Evolutionary conservation across 2,113 vertebrate genomes (phyloP).

Genomic region (Tauraco erythrolophus): DNA sequence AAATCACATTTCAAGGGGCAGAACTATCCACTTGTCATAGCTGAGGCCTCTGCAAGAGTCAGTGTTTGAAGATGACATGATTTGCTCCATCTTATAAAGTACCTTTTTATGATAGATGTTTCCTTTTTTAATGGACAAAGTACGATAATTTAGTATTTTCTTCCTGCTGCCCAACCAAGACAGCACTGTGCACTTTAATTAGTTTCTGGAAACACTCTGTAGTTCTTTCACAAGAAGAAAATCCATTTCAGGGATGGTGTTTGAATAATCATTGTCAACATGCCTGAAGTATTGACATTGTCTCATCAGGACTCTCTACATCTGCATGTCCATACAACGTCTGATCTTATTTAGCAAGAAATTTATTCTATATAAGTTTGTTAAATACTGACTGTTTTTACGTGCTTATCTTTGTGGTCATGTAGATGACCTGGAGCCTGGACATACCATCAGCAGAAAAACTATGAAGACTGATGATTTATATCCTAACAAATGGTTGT

Average conservation of each 20-base stretch:
- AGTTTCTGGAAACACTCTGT: not conserved
- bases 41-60: not conserved
- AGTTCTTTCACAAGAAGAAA: constrained; percentile 7
- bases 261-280: not conserved
- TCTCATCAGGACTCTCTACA: not conserved
- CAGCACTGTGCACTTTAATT: not conserved
- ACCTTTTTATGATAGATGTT: not conserved
- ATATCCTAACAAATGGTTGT: not conserved
- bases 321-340: not conserved
- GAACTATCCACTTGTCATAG: not conserved
- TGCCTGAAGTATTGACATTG: not conserved
- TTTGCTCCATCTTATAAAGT: not conserved
- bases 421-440: not conserved
- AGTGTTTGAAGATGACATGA: not conserved
- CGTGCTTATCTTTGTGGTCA: not conserved
- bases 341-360: not conserved
- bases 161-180: not conserved
- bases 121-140: not conserved
- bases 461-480: not conserved
- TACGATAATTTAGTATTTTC: not conserved
- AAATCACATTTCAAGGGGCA: not conserved
- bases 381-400: not conserved
- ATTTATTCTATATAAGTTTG: not conserved
- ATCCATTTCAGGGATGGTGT: not conserved
- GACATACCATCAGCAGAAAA: not conserved